Percentiles rank a stretch among this genome's conserved stretches.
Evolutionary conservation across 2,797 vertebrate species (phyloP).

Genomic region (Microhierax caerulescens): DNA sequence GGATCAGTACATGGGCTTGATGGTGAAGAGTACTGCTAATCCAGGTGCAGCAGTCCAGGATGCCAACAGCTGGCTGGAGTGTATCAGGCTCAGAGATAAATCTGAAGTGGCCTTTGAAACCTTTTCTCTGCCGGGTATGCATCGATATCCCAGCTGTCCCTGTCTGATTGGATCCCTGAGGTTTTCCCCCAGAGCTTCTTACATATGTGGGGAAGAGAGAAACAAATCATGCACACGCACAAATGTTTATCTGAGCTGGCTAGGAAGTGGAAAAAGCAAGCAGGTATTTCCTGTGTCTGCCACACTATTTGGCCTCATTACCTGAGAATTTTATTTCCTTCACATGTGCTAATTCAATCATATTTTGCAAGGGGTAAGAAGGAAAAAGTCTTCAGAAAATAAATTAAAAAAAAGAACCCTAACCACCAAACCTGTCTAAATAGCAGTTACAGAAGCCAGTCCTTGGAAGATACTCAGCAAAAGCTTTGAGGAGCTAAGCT

Average conservation of each 20-base stretch:
- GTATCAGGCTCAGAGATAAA: not conserved
- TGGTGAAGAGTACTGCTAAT: not conserved
- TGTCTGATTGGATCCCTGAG: not conserved
- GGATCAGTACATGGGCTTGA: not conserved
- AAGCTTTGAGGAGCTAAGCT: slow-evolving; percentile 40
- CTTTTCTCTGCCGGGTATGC: not conserved
- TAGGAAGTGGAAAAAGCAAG: not conserved
- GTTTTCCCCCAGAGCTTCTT: slow-evolving; percentile 17
- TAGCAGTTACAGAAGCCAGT: not conserved
- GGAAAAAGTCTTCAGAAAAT: not conserved
- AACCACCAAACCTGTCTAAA: not conserved
- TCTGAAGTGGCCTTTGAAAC: slow-evolving; percentile 30
- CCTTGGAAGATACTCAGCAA: slow-evolving; percentile 24
- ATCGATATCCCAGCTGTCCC: not conserved
- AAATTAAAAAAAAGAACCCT: not conserved
- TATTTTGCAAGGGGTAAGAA: not conserved
- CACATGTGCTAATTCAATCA: not conserved
- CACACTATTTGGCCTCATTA: not conserved
- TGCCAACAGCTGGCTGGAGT: not conserved
- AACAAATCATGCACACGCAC: not conserved
- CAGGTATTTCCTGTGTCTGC: slow-evolving; percentile 3
- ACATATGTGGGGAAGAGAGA: not conserved
- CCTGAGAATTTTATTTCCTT: slow-evolving; percentile 10
- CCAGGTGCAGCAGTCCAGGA: not conserved
- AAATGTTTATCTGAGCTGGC: not conserved